Evolutionary conservation across 2,888 invertebrate species (phyloP), one percentile per base, ranked within the genome.

Genomic region (Trachelus tabidus): DNA sequence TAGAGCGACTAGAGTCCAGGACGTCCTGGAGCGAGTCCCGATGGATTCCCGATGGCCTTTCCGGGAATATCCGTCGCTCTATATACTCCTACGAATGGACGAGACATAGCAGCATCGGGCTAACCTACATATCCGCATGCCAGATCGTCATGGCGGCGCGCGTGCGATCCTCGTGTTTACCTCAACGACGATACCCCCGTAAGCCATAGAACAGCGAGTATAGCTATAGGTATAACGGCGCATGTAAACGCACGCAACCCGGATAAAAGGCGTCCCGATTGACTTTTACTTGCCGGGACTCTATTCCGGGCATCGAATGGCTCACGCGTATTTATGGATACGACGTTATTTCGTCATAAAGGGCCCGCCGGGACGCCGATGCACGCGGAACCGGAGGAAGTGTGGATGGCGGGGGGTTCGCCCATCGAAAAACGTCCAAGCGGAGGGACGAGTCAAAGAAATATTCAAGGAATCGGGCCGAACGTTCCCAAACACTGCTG

Each of bases 341-440:
- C 84, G 81, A 82, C 82, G 79, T 71, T 85, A 85, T 88, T 88
- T 89, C 89, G 86, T 89, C 88, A 88, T 88, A 86, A 87, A 86
- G 87, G 84, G 83, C 85, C 85, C 85, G 85, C 84, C 79, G 77
- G 78, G 74, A 56, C 40, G 40, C 23, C 40, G 40, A 23, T 56
- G 56, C 56, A 56, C 56, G 56, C 56, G 56, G 56, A 56, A 56
- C 56, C 56, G 23, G 56, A 56, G 56, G 56, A 56, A 23, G 56
- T 1, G 23, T 56, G 23, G 23, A 56, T 9, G 15, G 2, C 23
- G 56, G 23, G 0, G 23, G 56, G 23, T 56, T 15, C 6, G 23
- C 6, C 56, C 15, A 56, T 56, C 56, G 56, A 9, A 1, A 56
- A 56, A 56, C 40, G 9, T 56, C 2, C 23, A 9, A 40, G 23